Base-by-base conservation (phyloP, 2,113 vertebrate genomes). In the Desmodus rotundus region DNA sequence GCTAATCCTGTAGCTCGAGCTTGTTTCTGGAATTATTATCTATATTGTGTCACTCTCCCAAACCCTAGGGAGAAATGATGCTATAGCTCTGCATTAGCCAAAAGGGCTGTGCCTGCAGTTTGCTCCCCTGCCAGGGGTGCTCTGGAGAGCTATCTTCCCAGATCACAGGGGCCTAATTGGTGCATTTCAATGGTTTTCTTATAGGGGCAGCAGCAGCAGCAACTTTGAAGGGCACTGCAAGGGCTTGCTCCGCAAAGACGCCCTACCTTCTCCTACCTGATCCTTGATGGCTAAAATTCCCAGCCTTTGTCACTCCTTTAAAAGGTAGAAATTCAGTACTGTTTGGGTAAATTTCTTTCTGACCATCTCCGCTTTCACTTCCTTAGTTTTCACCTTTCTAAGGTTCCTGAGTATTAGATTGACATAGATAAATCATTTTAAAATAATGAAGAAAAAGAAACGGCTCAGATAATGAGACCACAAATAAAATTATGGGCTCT, bases 1-100 rank as follows among this genome's bases (percentile, higher is more conserved):
- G 85, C 89, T 96, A 96, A 96, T 93, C 96, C 81, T 92, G 87
- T 31, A 94, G 87, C 54, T 89, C 54, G 38, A 80, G 81, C 70
- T 88, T 83, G 58, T 96, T 97, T 94, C 89, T 95, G 83, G 65
- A 38, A 77, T 96, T 87, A 93, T 97, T 95, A 54, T 94, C 70
- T 77, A 63, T 36, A 91, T 93, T 82, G 84, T 93, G 88, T 94
- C 84, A 93, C 54, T 93, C 36, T 96, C 54, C 47, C n/a, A 96
- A 74, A 76, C 74, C 81, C 84, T 50, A 77, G 81, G 54, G 92
- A 77, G 73, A 73, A 94, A 95, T 84, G 50, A 85, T 73, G 33
- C 85, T 88, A 80, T 19, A 90, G 72, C 28, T 92, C 52, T 89
- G 43, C 41, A 68, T 9, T 87, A 87, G 31, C 74, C 20, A 45